These are phyloP conservation scores for Helicoverpa assulta DNA, from an alignment of 2,888 invertebrate genomes.

Conservation along the genomic window DNA sequence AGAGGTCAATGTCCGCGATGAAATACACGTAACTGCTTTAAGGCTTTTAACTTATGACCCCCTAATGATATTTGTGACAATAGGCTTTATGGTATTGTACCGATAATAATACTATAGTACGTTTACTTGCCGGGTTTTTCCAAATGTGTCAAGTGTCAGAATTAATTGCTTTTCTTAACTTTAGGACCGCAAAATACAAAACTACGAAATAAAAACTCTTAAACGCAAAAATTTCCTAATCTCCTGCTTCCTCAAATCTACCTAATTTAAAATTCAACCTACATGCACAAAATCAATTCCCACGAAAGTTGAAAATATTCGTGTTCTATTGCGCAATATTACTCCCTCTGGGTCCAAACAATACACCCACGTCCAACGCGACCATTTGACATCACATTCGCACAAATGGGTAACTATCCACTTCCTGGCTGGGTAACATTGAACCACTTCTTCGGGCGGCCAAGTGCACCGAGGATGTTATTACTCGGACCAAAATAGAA, in stretches of 20 bases:
- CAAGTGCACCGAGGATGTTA: conserved; percentile 88
- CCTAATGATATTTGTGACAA: conserved; percentile 29
- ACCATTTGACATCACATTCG: conserved; percentile 73
- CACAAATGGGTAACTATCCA: conserved; percentile 84
- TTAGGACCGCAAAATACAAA: not conserved
- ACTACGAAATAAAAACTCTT: too few relatives aligned
- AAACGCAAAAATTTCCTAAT: not conserved
- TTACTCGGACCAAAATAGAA: conserved; percentile 82
- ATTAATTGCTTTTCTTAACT: not conserved
- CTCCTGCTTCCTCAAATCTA: not conserved
- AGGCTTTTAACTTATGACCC: conserved; percentile 27
- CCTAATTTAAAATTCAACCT: conserved; percentile 7
- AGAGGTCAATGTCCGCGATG: conserved; percentile 24
- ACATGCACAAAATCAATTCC: conserved; percentile 27
- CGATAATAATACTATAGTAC: conserved; percentile 11
- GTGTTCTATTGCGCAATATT: conserved; percentile 44
- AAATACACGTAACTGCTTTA: conserved; percentile 17
- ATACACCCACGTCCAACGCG: conserved; percentile 55
- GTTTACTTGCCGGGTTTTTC: conserved; percentile 3
- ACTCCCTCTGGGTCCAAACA: conserved; percentile 53
- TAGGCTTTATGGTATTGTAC: conserved; percentile 28
- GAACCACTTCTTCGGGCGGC: conserved; percentile 85
- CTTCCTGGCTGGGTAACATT: conserved; percentile 87
- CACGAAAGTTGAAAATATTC: conserved; percentile 53
- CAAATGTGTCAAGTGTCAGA: not conserved